Evolutionary conservation across 2,113 vertebrate species (phyloP).

Genomic region (Crotalus viridis): DNA sequence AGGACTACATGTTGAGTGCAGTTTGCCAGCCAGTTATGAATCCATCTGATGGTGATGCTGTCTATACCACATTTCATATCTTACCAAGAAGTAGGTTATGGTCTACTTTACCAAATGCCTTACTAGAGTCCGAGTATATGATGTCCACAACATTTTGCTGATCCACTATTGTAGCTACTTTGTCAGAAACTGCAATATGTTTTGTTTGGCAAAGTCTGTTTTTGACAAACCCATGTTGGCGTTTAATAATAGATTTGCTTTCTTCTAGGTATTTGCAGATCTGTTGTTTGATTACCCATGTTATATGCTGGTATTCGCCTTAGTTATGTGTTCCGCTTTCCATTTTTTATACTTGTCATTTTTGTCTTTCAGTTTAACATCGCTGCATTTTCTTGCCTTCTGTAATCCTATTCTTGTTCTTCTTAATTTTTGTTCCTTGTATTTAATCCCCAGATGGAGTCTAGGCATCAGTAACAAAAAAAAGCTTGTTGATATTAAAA

Average conservation of each 20-base stretch:
- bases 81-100: background rate
- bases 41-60: background rate
- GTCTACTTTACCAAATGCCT: background rate
- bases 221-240: background rate
- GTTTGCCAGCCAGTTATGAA: background rate
- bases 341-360: background rate
- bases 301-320: background rate
- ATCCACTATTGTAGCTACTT: background rate
- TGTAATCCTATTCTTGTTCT: no score
- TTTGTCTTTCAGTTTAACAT: background rate
- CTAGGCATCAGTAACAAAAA: background rate
- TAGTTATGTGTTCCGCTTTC: background rate
- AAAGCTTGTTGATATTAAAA: background rate
- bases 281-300: background rate
- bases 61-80: background rate
- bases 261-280: background rate
- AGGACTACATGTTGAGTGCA: background rate
- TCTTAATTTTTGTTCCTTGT: background rate
- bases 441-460: background rate
- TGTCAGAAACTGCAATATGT: background rate
- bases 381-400: background rate
- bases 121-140: background rate
- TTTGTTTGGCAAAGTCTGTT: background rate
- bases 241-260: background rate
- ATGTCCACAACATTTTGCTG: background rate